Evolutionary conservation across 2,888 invertebrate genomes (phyloP), one percentile per base, ranked within the genome.

Genomic region (Volucella inflata): DNA sequence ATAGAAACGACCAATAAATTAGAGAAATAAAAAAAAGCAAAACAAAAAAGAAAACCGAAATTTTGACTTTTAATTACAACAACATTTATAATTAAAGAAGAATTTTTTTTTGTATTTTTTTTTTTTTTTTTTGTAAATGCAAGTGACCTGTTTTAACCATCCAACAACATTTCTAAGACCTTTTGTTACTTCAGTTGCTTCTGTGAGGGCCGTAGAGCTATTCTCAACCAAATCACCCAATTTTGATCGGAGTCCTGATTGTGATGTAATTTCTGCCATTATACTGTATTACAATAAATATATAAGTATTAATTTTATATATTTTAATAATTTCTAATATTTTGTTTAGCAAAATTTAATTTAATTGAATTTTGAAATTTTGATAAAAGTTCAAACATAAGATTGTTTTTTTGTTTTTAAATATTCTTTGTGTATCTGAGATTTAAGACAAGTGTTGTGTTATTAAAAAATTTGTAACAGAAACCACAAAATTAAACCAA

Each of bases 111-210:
- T 30, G 4, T 30, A 30, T 30, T 30, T 21, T 21, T 38, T 12
- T 62, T 62, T 46, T 62, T 16, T 46, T 36, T 21, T 21, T 65
- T 53, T 84, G 53, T 8, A 84, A 80, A 85, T 85, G 67, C 70
- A 72, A 85, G 71, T 85, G 90, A 92, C 96, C 96, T 96, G 96
- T 94, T 96, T 96, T 67, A 96, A 94, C 96, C 96, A 96, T 93
- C 96, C 96, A 88, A 96, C 96, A 90, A 96, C 96, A 88, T 95
- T 96, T 88, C 95, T 94, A 89, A 96, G 95, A 90, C 96, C 95
- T 89, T 94, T 95, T 12, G 95, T 94, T 53, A 90, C 91, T 90
- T 89, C 91, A 83, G 89, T 89, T 88, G 89, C 89, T 89, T 93
- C 92, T 88, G 93, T 93, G 67, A 95, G 94, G 89, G 95, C 95